These are phyloP conservation scores for Simalia tracyae DNA, from an alignment of 2,797 vertebrate genomes.

Conservation along the genomic window DNA sequence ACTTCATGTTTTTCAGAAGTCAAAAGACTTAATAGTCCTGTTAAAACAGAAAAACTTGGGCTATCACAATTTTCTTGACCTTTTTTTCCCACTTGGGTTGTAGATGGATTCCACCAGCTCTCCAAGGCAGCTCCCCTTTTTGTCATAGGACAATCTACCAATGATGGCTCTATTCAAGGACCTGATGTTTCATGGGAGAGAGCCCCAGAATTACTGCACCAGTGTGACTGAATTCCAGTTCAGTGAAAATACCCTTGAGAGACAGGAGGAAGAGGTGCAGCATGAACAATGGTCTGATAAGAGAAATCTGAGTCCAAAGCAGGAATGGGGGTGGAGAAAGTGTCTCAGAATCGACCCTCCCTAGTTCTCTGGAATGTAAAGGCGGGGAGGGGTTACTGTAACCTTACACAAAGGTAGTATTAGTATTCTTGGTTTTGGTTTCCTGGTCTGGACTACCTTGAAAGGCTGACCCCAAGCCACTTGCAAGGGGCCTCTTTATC, in stretches of 20 bases:
- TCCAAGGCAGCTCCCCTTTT: not conserved
- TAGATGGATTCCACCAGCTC: no score
- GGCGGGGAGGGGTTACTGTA: not conserved
- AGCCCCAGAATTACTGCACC: not conserved
- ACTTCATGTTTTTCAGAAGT: not conserved
- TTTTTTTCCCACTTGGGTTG: not conserved
- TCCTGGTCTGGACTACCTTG: not conserved
- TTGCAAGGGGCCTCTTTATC: not conserved
- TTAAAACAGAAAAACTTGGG: conserved; percentile 1
- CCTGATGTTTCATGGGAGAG: not conserved
- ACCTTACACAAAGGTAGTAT: not conserved
- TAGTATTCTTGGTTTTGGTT: not conserved
- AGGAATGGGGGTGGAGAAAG: not conserved
- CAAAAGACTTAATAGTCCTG: not conserved
- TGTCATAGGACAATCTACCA: not conserved
- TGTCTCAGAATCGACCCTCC: not conserved
- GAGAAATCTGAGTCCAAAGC: not conserved
- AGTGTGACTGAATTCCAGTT: not conserved
- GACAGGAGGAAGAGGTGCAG: not conserved
- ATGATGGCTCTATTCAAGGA: not conserved
- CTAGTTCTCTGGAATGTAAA: not conserved
- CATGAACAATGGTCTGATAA: not conserved
- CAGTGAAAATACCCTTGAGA: not conserved
- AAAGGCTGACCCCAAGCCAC: not conserved
- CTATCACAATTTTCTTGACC: not conserved